Conservation (phyloP, 2,113 vertebrate genomes). For the Manacus vitellinus region DNA sequence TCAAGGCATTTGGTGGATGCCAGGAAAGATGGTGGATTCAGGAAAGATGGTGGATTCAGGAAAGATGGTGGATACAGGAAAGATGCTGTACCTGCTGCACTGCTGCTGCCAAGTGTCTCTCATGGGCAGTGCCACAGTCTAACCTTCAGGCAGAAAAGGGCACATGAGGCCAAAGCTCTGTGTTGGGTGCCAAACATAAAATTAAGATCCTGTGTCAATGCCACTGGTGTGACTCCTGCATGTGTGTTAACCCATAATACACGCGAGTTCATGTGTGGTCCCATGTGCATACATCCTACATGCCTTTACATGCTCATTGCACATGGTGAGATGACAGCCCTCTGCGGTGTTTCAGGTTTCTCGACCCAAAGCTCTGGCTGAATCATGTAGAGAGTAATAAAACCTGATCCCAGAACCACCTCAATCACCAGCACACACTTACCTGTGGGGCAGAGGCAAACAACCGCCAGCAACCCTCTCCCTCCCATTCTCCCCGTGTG, state of each 20-base stretch:
- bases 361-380: not conserved
- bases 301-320: fast-evolving
- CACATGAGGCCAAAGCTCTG: not conserved
- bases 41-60: too few relatives aligned
- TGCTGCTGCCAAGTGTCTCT: not conserved
- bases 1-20: not conserved
- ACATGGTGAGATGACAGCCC: fast-evolving
- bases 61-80: not conserved
- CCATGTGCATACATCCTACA: fast-evolving
- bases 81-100: not conserved
- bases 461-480: not conserved
- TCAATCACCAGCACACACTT: not conserved
- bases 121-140: fast-evolving
- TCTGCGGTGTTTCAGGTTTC: not conserved
- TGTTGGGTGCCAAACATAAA: not conserved
- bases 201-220: not conserved
- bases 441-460: not conserved
- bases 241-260: fast-evolving
- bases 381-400: not conserved
- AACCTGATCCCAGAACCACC: not conserved
- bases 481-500: not conserved
- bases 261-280: not conserved
- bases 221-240: not conserved
- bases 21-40: too few relatives aligned
- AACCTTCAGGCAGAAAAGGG: not conserved